Base-by-base conservation (phyloP, 2,113 vertebrate genomes). In the Nycticebus coucang region DNA sequence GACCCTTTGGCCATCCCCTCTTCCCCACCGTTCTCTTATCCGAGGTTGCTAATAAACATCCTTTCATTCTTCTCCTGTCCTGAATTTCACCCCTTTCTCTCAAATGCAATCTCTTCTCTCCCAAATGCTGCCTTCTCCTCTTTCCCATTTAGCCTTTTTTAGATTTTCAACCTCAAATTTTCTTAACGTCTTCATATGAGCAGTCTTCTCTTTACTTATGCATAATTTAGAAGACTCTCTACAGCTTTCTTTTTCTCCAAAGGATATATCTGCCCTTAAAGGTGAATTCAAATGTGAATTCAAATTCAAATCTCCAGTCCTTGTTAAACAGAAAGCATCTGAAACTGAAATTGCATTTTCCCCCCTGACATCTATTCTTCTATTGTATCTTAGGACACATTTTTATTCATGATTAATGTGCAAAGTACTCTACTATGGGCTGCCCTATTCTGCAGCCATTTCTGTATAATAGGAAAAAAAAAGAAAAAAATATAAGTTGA, bases 261-360 rank as follows among this genome's bases (percentile, higher is more conserved):
- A 96, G 79, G 81, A 64, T 12, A n/a, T 91, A n/a, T 84, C 74
- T 91, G 93, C 18, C 82, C 30, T 93, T 41, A 89, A 59, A 95
- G 89, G 89, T 93, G 91, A 95, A 91, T 96, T 93, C 68, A 82
- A 87, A 96, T 95, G 89, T 93, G 91, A 95, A 91, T 96, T 97
- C 89, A 95, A 96, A 94, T 96, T 95, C 89, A 94, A 94, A 95
- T 96, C 97, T 97, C 83, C 13, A 87, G 72, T 41, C 64, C 89
- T 95, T 91, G 75, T 96, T 97, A 97, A 96, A 94, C 79, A 95
- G 62, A 97, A 93, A 94, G 82, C 87, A 97, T 87, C 97, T 97
- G 83, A 96, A 94, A 86, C 89, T 91, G 75, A 97, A 97, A 97
- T 93, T 94, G 87, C 64, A 84, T 50, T 91, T 94, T 80, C 66